Evolutionary conservation across 53 echinoderm and acorn worm species (phyloP), one percentile per base, ranked within the genome.

Genomic region (Holothuria leucospilota): DNA sequence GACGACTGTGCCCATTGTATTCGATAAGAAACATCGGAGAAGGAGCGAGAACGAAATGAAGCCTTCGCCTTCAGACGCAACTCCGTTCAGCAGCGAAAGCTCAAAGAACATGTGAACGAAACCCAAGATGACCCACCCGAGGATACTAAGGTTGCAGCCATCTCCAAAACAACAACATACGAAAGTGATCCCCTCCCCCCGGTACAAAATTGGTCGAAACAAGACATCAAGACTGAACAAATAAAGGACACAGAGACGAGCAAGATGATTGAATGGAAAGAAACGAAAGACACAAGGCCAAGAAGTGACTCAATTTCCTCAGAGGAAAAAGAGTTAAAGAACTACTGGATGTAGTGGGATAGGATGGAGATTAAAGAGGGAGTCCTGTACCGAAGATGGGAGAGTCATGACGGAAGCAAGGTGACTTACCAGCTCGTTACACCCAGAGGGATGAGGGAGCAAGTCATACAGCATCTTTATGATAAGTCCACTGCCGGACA

Each of bases 1-100:
- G 77, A 75, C 21, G 46, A 15, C 16, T 86, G 87, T 42, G 0
- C 26, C 40, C 86, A 86, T 40, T 86, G 86, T 63, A 24, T 61
- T 20, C 77, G 53, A 28, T 46, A 46, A 30, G 51, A 82, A 63
- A 29, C 60, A 0, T 29, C 82, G 14, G 82, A 82, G 30, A n/a
- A 63, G 49, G 63, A 82, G 1, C 78, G 75, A 78, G 53, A 78
- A 27, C 39, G 78, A 46, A 46, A 41, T 39, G 23, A 46, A 28
- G 2, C 49, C 38, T 52, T 70, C 38, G 11, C 28, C 7, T 63
- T 63, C 18, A 29, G 70, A 28, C 28, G 74, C 12, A 74, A 74
- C 39, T 39, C 24, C 42, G 42, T 5, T 42, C 42, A 42, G 5
- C 5, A 6, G 42, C 5, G 42, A 42, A 42, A 42, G 42, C 42